Conservation (phyloP, 2,888 invertebrate genomes). For the Lagria hirta region DNA sequence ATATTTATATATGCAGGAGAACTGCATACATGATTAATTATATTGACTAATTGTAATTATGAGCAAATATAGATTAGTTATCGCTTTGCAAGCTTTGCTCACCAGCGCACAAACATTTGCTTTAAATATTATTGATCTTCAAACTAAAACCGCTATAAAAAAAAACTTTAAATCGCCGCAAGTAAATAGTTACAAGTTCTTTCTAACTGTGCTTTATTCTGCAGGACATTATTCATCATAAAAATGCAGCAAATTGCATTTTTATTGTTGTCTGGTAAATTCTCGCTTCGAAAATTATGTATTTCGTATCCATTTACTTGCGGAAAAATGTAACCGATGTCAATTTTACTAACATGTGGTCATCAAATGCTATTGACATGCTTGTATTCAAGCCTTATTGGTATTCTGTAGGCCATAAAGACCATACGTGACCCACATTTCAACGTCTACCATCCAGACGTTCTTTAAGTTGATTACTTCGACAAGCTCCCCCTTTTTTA, state of each 20-base stretch:
- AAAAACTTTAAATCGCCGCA: too few relatives aligned
- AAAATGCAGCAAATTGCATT: background rate
- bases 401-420: constrained; percentile 43
- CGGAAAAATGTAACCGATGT: constrained; percentile 29
- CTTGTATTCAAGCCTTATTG: constrained; percentile 41
- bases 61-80: too few relatives aligned
- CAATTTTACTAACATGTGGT: constrained; percentile 40
- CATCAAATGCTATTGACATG: constrained; percentile 39
- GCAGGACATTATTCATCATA: background rate
- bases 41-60: too few relatives aligned
- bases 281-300: constrained; percentile 12
- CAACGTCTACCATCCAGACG: constrained; percentile 40
- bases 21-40: too few relatives aligned
- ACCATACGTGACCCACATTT: constrained; percentile 44
- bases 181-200: too few relatives aligned
- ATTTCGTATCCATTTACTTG: too few relatives aligned
- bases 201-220: background rate
- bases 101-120: too few relatives aligned
- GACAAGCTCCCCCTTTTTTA: constrained; percentile 36
- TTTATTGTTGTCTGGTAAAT: too few relatives aligned
- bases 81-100: too few relatives aligned
- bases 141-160: too few relatives aligned
- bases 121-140: too few relatives aligned
- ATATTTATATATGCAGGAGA: too few relatives aligned
- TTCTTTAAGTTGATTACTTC: constrained; percentile 45